These are phyloP conservation scores for Fragum sueziense DNA, from an alignment of 2,888 invertebrate genomes.

Conservation along the genomic window DNA sequence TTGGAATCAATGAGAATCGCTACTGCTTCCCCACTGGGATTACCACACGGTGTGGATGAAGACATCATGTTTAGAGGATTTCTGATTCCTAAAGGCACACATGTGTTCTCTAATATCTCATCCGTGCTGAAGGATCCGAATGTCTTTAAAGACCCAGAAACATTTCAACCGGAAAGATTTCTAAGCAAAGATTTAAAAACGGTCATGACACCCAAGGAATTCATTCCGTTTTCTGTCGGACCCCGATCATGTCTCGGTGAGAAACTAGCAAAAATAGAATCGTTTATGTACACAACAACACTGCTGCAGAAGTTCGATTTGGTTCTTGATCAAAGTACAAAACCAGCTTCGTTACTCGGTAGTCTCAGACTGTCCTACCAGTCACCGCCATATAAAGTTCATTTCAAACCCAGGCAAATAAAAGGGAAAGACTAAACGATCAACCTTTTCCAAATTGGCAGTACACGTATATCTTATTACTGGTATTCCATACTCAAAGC, in stretches of 20 bases:
- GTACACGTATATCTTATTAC: too few relatives aligned
- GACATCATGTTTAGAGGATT: constrained; percentile 25
- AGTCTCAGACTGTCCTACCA: constrained; percentile 37
- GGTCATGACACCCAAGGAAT: constrained; percentile 22
- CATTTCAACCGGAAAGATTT: constrained; percentile 46
- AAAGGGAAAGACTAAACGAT: too few relatives aligned
- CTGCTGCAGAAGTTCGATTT: constrained; percentile 44
- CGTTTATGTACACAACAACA: constrained; percentile 40
- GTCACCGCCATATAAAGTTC: constrained; percentile 23
- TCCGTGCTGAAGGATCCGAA: constrained; percentile 32
- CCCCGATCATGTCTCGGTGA: constrained; percentile 50
- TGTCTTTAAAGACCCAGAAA: constrained; percentile 35
- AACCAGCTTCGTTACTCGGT: background rate
- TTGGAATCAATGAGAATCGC: constrained; percentile 33
- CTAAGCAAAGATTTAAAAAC: constrained; percentile 7
- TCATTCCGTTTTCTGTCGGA: constrained; percentile 45
- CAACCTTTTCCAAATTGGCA: too few relatives aligned
- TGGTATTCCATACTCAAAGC: too few relatives aligned
- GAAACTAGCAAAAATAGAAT: constrained; percentile 38
- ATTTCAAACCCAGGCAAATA: background rate
- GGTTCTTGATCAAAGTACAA: background rate
- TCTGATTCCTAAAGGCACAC: constrained; percentile 33
- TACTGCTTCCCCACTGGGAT: constrained; percentile 25
- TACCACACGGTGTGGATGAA: constrained; percentile 31
- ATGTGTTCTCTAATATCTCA: constrained; percentile 30